A percentile compares a stretch with the other conserved stretches of the same genome.
Conservation (phyloP, 2,113 vertebrate genomes). For the Perca fluviatilis region DNA sequence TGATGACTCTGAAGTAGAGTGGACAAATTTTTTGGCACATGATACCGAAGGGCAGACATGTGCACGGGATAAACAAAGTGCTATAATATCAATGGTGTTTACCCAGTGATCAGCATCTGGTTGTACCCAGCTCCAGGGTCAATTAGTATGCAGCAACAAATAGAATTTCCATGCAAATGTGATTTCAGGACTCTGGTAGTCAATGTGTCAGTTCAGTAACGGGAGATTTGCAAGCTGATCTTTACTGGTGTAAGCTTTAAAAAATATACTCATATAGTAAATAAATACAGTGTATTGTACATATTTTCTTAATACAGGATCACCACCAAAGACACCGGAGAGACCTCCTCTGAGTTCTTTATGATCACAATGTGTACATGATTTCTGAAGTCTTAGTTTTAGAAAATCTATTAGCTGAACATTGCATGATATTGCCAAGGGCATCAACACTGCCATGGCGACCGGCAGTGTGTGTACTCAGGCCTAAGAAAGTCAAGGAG, state of each 20-base stretch:
- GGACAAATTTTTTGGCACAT: conserved; percentile 41
- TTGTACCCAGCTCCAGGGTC: neutral
- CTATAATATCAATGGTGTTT: conserved; percentile 28
- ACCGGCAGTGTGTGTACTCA: conserved; percentile 9
- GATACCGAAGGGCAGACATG: conserved; percentile 3
- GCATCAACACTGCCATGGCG: conserved; percentile 45
- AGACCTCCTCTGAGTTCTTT: neutral
- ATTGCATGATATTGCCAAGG: neutral
- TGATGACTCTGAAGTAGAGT: conserved; percentile 37
- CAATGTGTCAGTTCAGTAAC: neutral
- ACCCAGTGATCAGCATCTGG: conserved; percentile 21
- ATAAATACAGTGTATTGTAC: neutral
- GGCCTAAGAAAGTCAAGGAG: conserved; percentile 18
- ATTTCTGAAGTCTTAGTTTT: conserved; percentile 20
- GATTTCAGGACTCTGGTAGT: neutral
- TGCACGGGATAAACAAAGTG: conserved; percentile 28
- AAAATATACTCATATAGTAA: neutral
- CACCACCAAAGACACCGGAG: neutral
- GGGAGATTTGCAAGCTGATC: neutral
- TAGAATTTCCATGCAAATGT: neutral
- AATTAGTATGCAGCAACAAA: conserved; percentile 11
- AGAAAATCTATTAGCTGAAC: conserved; percentile 5
- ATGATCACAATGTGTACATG: neutral
- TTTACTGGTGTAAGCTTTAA: neutral
- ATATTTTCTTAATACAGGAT: conserved; percentile 5